Conservation (phyloP, 1,140 invertebrate genomes). For the Bathynomus jamesi region DNA sequence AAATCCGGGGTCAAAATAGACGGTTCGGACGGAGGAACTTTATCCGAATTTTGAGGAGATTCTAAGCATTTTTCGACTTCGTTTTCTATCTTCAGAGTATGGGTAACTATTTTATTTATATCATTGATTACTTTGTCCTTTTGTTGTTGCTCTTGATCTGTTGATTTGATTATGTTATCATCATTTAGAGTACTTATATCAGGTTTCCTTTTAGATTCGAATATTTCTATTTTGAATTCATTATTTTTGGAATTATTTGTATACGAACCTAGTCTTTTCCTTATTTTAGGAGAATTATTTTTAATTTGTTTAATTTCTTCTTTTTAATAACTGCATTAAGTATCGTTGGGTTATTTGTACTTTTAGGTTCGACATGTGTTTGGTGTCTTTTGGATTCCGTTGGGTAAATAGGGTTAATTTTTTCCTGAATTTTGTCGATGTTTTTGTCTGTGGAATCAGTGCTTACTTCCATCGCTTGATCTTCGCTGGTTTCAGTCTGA, state of each 20-base stretch:
- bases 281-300: not conserved
- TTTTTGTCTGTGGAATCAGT: not conserved
- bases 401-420: not conserved
- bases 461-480: not conserved
- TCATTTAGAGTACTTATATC: not conserved
- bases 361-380: not conserved
- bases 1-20: slow-evolving; percentile 13
- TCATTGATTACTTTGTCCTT: not conserved
- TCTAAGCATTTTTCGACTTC: not conserved
- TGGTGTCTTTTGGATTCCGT: not conserved
- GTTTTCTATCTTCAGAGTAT: not conserved
- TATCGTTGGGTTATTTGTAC: no score
- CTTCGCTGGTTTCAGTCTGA: not conserved
- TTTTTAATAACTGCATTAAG: no score
- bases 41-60: not conserved
- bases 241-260: slow-evolving; percentile 7
- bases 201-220: slow-evolving; percentile 20
- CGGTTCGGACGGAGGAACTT: not conserved
- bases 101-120: not conserved
- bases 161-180: no score
- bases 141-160: not conserved
- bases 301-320: no score
- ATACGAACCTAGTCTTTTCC: slow-evolving; percentile 2
- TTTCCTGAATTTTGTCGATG: not conserved
- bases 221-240: slow-evolving; percentile 29